Evolutionary conservation across 2,113 vertebrate genomes (phyloP).

Genomic region (Noctilio leporinus): DNA sequence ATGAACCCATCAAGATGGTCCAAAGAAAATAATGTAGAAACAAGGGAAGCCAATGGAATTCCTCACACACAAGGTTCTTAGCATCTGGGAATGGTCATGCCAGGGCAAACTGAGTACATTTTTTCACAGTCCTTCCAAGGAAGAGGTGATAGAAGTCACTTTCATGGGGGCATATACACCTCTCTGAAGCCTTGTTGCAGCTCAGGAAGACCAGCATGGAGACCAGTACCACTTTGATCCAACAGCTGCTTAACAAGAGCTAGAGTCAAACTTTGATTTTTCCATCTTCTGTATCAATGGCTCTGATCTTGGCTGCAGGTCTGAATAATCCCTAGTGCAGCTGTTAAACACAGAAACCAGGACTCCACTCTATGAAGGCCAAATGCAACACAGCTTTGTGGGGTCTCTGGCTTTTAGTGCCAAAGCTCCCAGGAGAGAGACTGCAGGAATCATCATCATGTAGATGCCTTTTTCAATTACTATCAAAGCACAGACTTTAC

Average conservation of each 20-base stretch:
- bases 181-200: fast-evolving
- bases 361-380: not conserved
- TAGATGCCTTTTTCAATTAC: not conserved
- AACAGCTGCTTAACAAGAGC: not conserved
- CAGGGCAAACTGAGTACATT: constrained; percentile 9
- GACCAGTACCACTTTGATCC: not conserved
- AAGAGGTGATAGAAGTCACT: constrained; percentile 41
- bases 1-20: not conserved
- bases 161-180: not conserved
- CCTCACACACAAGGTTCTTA: not conserved
- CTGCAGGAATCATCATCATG: too few relatives aligned
- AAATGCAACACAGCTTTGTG: fast-evolving
- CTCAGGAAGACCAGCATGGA: too few relatives aligned
- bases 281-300: not conserved
- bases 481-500: not conserved
- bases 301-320: not conserved
- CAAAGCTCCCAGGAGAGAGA: not conserved
- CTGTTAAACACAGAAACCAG: not conserved
- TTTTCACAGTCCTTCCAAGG: not conserved
- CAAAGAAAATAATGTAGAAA: not conserved
- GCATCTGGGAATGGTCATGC: constrained; percentile 8
- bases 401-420: too few relatives aligned
- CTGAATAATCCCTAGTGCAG: not conserved
- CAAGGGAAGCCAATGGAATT: not conserved
- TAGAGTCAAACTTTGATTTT: not conserved